Base-by-base conservation (phyloP, 2,113 vertebrate species). In the Neodon shergylaensis region DNA sequence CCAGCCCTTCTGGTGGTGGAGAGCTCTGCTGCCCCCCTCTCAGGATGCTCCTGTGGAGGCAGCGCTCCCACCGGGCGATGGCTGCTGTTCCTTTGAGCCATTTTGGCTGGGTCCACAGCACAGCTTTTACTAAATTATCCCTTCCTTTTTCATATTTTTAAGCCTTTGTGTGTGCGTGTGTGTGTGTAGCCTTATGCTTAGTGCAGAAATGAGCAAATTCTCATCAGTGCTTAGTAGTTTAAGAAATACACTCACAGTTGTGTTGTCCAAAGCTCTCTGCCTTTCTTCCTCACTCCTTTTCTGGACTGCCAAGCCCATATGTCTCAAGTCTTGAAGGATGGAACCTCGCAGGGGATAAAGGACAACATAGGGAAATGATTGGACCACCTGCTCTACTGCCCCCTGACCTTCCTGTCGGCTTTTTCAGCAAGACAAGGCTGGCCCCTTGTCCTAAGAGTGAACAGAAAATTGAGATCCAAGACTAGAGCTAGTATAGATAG, bases 101-200 rank as follows among this genome's bases (percentile, higher is more conserved):
- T 97, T 97, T 95, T 97, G 98, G 98, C 97, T 97, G 94, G 97
- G 88, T 97, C 94, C 4, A 1, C 94, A 94, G 97, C 97, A 97
- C 98, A 98, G 98, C 95, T 98, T 98, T 98, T 83, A 33, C 16
- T 81, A 44, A 76, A 47, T 11, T 6, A 36, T 3, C 93, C 24
- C 21, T 66, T 52, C 28, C n/a, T 96, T 97, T 97, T 91, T 93
- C 16, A 58, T 21, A 58, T 88, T 86, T 93, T 33, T 33, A 83
- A 88, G 61, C 61, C 96, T 63, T 7, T 66, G 65, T 66, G 65
- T 66, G 65, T 66, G 65, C 5, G 12, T 5, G 65, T 14, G 65
- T 33, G 65, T 66, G 28, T 66, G 65, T 66, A 98, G 97, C 97
- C 97, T 97, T 97, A 93, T 98, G 98, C 95, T 98, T 97, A 95